These are phyloP conservation scores for Lomographa bimaculata DNA, from an alignment of 2,888 invertebrate genomes.

Conservation along the genomic window DNA sequence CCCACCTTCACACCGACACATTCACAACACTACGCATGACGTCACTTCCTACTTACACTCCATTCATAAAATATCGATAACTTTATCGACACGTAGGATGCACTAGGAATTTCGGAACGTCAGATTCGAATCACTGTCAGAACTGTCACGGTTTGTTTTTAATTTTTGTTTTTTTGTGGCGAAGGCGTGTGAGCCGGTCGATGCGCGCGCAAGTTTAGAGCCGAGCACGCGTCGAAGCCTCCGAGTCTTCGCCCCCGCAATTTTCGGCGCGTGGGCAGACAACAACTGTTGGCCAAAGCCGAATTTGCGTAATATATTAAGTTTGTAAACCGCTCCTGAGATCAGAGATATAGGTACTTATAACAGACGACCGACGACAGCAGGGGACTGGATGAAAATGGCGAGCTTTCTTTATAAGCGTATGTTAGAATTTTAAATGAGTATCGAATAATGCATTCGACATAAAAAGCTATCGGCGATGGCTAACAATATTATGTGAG, in stretches of 20 bases:
- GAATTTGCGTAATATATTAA: conserved; percentile 79
- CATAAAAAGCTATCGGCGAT: conserved; percentile 81
- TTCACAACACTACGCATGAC: conserved; percentile 80
- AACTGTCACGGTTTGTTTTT: conserved; percentile 41
- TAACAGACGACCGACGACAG: conserved; percentile 65
- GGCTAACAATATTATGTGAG: conserved; percentile 82
- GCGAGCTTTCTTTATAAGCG: conserved; percentile 78
- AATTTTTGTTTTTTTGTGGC: conserved; percentile 41
- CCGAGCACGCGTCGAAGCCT: conserved; percentile 74
- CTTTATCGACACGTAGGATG: conserved; percentile 41
- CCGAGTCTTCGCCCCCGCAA: conserved; percentile 74
- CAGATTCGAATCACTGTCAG: conserved; percentile 41
- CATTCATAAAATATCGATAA: conserved; percentile 67
- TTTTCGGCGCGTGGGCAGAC: conserved; percentile 73
- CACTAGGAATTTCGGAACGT: conserved; percentile 46
- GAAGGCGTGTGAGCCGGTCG: conserved; percentile 70
- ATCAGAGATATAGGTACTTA: conserved; percentile 14
- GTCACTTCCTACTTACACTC: conserved; percentile 76
- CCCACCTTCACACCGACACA: conserved; percentile 59
- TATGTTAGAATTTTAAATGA: conserved; percentile 84
- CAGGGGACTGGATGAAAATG: conserved; percentile 76
- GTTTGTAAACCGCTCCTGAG: conserved; percentile 18
- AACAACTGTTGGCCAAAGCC: conserved; percentile 62
- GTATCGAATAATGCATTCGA: conserved; percentile 83
- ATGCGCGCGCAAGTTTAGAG: conserved; percentile 70